phyloP scores from a whole-genome alignment of 2,113 vertebrate genomes.

The Passerina amoena region DNA sequence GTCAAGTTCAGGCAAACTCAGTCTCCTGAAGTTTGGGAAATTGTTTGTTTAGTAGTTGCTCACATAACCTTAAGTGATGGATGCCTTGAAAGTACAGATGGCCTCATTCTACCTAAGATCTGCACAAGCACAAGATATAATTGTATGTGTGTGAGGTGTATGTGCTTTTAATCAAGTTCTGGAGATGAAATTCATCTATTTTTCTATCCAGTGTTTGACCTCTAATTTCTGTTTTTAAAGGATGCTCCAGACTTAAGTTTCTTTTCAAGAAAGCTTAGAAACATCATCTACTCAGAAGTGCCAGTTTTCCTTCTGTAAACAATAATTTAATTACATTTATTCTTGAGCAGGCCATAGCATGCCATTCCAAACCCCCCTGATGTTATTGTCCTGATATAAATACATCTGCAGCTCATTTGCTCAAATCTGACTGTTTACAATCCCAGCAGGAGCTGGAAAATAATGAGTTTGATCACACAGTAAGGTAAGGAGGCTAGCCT shows the following conservation, averaged over 20 bases:
- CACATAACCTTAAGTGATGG: neutral
- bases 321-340: slow-evolving; percentile 49
- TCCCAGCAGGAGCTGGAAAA: slow-evolving; percentile 49
- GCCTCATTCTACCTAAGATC: neutral
- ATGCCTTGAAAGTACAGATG: neutral
- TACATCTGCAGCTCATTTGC: slow-evolving; percentile 25
- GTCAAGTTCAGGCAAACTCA: neutral
- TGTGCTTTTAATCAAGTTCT: neutral
- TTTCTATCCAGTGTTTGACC: neutral
- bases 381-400: slow-evolving; percentile 48
- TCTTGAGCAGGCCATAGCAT: slow-evolving; percentile 30
- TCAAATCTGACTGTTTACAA: slow-evolving; percentile 41
- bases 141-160: fast-evolving
- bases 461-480: slow-evolving; percentile 24
- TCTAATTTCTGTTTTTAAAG: neutral
- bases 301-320: slow-evolving; percentile 31
- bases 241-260: neutral
- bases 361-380: neutral
- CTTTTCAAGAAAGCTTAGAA: slow-evolving; percentile 16
- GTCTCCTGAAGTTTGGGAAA: neutral
- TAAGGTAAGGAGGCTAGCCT: neutral
- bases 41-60: neutral
- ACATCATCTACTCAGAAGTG: neutral
- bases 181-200: neutral
- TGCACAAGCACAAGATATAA: neutral